Evolutionary conservation across 1,140 invertebrate genomes (phyloP).

Genomic region (Drosophila prosaltans): DNA sequence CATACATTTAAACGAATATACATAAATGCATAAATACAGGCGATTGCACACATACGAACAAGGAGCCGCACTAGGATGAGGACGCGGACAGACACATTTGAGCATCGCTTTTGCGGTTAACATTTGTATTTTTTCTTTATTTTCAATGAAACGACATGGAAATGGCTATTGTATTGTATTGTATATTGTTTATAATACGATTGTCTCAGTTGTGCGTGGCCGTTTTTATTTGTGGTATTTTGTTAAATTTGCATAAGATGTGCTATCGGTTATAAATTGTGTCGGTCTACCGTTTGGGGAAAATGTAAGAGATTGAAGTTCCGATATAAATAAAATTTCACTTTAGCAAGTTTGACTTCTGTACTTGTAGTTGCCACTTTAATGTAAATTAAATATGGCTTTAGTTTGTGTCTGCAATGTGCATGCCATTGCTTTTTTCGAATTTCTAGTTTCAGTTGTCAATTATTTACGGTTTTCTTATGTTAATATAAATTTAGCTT

Average conservation of each 20-base stretch:
- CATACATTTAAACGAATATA: slow-evolving; percentile 40
- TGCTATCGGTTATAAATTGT: slow-evolving; percentile 8
- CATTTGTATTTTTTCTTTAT: slow-evolving; percentile 71
- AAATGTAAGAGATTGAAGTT: slow-evolving; percentile 47
- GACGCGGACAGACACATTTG: slow-evolving; percentile 33
- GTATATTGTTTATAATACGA: slow-evolving; percentile 61
- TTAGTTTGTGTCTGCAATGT: no score
- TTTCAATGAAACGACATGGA: slow-evolving; percentile 71
- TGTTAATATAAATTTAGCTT: no score
- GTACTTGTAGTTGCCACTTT: no score
- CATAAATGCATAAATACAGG: slow-evolving; percentile 59
- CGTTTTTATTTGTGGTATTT: slow-evolving; percentile 48
- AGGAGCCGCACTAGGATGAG: not conserved
- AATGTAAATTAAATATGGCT: no score
- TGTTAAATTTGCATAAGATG: slow-evolving; percentile 39
- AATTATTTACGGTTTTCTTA: no score
- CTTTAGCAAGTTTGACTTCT: not conserved
- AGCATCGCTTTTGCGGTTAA: slow-evolving; percentile 68
- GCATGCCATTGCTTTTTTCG: no score
- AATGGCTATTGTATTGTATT: slow-evolving; percentile 66
- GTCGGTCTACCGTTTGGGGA: not conserved
- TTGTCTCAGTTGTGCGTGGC: slow-evolving; percentile 54
- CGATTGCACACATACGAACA: slow-evolving; percentile 44
- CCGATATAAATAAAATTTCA: slow-evolving; percentile 27
- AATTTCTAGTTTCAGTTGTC: no score